Percentiles rank a stretch among this genome's conserved stretches.
Conservation (phyloP, 2,797 vertebrate genomes). For the Acomys russatus region DNA sequence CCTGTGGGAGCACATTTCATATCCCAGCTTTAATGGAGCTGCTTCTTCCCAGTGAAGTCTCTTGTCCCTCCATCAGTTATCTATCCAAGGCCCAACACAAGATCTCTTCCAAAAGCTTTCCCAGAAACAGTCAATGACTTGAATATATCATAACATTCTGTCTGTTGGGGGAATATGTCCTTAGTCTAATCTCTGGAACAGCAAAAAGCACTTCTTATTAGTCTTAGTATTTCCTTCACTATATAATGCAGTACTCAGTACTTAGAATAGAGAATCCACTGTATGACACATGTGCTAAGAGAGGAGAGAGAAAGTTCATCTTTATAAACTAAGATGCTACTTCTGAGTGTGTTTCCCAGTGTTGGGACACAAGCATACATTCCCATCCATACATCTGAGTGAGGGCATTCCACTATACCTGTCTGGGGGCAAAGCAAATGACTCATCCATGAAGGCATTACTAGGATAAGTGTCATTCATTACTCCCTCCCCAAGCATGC, state of each 20-base stretch:
- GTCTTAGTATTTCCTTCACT: background rate
- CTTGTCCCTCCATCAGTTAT: background rate
- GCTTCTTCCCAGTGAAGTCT: background rate
- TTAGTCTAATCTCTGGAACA: background rate
- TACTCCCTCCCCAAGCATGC: background rate
- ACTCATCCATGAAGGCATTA: background rate
- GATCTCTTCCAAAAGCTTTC: background rate
- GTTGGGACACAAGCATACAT: background rate
- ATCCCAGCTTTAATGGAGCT: background rate
- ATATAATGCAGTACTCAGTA: background rate
- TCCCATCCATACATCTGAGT: background rate
- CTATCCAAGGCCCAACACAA: background rate
- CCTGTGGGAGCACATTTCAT: background rate
- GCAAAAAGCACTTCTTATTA: background rate
- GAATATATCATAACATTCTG: background rate
- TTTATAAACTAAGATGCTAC: background rate
- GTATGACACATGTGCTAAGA: background rate
- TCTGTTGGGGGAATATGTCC: background rate
- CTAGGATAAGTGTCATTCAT: background rate
- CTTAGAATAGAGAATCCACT: background rate
- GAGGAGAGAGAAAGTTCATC: background rate
- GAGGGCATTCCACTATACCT: background rate
- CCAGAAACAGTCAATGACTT: background rate
- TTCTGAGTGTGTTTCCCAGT: background rate
- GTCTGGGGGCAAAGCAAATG: background rate